Percentiles rank a stretch among this genome's conserved stretches.
Evolutionary conservation across 2,797 vertebrate species (phyloP).

Genomic region (Thamnophis elegans): DNA sequence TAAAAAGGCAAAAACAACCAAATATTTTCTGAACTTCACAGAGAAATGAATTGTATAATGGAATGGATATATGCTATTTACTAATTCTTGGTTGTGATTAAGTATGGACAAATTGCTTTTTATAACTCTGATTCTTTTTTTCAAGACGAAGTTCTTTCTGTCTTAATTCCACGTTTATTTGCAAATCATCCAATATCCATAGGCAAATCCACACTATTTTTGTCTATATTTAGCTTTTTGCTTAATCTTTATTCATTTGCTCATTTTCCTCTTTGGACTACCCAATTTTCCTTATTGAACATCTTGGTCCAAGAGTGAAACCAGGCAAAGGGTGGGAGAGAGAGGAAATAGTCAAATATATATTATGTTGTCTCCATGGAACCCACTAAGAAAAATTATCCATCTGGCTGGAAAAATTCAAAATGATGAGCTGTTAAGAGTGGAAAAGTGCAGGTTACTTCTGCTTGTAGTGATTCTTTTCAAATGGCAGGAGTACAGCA

Average conservation of each 20-base stretch:
- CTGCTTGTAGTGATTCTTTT: neutral
- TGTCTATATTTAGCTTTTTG: neutral
- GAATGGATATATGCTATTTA: neutral
- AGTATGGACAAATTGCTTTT: neutral
- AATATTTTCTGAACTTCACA: neutral
- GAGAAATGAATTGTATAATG: neutral
- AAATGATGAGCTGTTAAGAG: slow-evolving; percentile 16
- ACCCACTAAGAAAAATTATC: neutral
- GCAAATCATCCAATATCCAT: neutral
- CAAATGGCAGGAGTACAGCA: slow-evolving; percentile 28
- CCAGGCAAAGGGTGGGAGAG: neutral
- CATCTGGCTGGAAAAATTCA: neutral
- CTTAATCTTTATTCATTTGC: slow-evolving; percentile 20
- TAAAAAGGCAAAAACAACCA: neutral
- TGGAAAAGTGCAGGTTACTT: slow-evolving; percentile 17
- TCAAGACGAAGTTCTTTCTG: neutral
- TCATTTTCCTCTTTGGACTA: neutral
- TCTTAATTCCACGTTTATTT: neutral
- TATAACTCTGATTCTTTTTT: neutral
- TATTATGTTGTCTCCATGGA: neutral
- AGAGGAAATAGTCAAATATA: neutral
- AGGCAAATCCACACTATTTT: neutral
- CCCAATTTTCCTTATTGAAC: neutral
- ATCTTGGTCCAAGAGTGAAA: neutral
- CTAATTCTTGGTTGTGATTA: neutral